Evolutionary conservation across 1,140 invertebrate species (phyloP).

Genomic region (Pentalonia nigronervosa): DNA sequence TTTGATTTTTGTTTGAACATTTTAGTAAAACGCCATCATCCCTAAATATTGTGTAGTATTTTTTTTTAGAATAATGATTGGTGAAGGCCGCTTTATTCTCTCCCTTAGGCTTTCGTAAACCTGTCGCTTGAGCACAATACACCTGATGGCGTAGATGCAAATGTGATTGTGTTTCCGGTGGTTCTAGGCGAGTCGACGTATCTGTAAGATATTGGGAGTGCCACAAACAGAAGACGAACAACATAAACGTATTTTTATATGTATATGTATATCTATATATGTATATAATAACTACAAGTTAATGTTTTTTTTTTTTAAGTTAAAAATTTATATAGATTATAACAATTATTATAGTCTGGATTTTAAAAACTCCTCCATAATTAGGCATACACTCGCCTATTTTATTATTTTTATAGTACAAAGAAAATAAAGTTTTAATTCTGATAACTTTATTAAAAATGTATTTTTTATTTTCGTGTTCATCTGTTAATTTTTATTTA

Average conservation of each 20-base stretch:
- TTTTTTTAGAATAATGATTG: slow-evolving; percentile 57
- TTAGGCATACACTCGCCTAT: slow-evolving; percentile 47
- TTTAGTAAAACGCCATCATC: slow-evolving; percentile 49
- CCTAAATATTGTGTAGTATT: slow-evolving; percentile 51
- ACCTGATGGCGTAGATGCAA: slow-evolving; percentile 53
- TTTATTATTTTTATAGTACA: slow-evolving; percentile 58
- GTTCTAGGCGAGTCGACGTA: slow-evolving; percentile 55
- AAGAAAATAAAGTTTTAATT: slow-evolving; percentile 57
- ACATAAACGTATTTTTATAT: slow-evolving; percentile 32
- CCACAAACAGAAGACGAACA: slow-evolving; percentile 52
- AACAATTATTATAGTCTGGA: slow-evolving; percentile 52
- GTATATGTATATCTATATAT: slow-evolving; percentile 35
- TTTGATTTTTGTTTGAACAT: slow-evolving; percentile 48
- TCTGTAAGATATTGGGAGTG: slow-evolving; percentile 54
- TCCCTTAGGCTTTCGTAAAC: slow-evolving; percentile 56
- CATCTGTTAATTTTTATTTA: slow-evolving; percentile 56
- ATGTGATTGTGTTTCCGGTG: slow-evolving; percentile 57
- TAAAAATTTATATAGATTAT: slow-evolving; percentile 48
- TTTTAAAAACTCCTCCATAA: slow-evolving; percentile 50
- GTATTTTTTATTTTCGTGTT: slow-evolving; percentile 56
- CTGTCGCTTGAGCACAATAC: slow-evolving; percentile 57
- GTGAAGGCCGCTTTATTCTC: slow-evolving; percentile 57
- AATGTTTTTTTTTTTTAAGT: slow-evolving; percentile 54
- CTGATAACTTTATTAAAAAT: slow-evolving; percentile 56
- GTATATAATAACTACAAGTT: slow-evolving; percentile 30